A percentile compares a stretch with the other conserved stretches of the same genome.
These are phyloP conservation scores for Drosophila melanosoma DNA, from an alignment of 2,888 invertebrate species.

Conservation along the genomic window DNA sequence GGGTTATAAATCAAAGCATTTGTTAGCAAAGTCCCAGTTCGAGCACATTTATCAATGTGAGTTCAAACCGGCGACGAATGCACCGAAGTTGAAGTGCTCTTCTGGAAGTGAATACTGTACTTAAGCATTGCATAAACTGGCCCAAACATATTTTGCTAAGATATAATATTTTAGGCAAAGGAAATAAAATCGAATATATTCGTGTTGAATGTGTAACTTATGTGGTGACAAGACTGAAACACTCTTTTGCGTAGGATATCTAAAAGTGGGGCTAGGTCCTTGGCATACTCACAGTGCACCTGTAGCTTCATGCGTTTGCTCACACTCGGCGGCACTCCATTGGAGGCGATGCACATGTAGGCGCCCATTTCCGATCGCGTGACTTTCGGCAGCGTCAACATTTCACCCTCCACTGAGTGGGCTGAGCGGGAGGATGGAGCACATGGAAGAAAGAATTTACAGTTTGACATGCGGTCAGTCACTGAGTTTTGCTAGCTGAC, in stretches of 20 bases:
- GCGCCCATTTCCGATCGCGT: constrained; percentile 96
- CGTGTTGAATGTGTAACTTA: not conserved
- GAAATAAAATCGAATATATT: not conserved
- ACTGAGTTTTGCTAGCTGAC: constrained; percentile 8
- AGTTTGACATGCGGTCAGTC: constrained; percentile 50
- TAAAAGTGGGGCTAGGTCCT: not conserved
- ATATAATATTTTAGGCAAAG: not conserved
- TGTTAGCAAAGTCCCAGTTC: constrained; percentile 35
- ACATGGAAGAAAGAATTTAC: not conserved
- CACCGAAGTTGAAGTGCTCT: not conserved
- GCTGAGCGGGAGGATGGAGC: constrained; percentile 84
- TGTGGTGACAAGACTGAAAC: not conserved
- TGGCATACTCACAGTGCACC: constrained; percentile 92
- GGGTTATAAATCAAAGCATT: constrained; percentile 69
- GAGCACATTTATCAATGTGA: constrained; percentile 26
- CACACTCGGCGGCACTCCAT: constrained; percentile 94
- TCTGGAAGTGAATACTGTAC: not conserved
- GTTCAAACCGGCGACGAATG: not conserved
- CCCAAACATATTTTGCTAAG: not conserved
- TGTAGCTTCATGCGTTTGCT: constrained; percentile 96
- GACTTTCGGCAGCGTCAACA: constrained; percentile 92
- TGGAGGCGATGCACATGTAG: constrained; percentile 94
- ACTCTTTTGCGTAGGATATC: not conserved
- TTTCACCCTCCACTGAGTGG: constrained; percentile 91
- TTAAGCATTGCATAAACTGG: not conserved